These are phyloP conservation scores for Campoletis raptor DNA, from an alignment of 2,888 invertebrate species.

Conservation along the genomic window DNA sequence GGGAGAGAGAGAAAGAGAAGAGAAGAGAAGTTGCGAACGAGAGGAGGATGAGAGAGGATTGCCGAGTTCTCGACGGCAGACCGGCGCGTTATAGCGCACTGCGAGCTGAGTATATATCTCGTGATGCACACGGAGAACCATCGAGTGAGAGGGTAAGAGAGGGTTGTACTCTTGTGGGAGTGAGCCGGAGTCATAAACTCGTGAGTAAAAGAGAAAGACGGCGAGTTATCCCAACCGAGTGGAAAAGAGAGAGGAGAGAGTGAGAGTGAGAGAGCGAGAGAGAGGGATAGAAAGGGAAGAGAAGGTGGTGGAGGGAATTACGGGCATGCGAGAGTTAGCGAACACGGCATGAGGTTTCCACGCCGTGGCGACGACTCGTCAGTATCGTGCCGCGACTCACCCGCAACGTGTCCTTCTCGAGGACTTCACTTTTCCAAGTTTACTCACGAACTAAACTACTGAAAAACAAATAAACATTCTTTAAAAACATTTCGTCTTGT, in stretches of 20 bases:
- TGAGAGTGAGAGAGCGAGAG: slow-evolving; percentile 69
- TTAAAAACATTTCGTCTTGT: background rate
- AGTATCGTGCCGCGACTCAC: slow-evolving; percentile 83
- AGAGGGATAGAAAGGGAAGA: slow-evolving; percentile 71
- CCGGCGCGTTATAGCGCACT: slow-evolving; percentile 61
- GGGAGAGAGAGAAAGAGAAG: slow-evolving; percentile 31
- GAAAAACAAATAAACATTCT: background rate
- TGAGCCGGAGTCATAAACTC: slow-evolving; percentile 23
- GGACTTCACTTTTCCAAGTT: slow-evolving; percentile 19
- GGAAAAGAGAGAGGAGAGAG: slow-evolving; percentile 55
- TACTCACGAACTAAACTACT: background rate
- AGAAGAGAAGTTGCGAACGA: slow-evolving; percentile 40
- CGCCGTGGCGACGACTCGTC: slow-evolving; percentile 80
- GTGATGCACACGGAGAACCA: slow-evolving; percentile 37
- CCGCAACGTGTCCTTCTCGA: slow-evolving; percentile 78
- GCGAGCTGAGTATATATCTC: slow-evolving; percentile 32
- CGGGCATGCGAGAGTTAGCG: slow-evolving; percentile 66
- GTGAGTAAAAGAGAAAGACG: slow-evolving; percentile 60
- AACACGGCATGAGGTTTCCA: slow-evolving; percentile 82
- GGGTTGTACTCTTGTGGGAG: slow-evolving; percentile 47
- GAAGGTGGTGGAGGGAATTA: slow-evolving; percentile 66
- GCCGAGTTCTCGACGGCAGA: slow-evolving; percentile 51
- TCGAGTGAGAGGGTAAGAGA: slow-evolving; percentile 55
- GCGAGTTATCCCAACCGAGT: slow-evolving; percentile 34
- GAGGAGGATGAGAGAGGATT: slow-evolving; percentile 42